Percentiles rank a stretch among this genome's conserved stretches.
phyloP scores from a whole-genome alignment of 2,113 vertebrate genomes.

The Proterorhinus semilunaris region DNA sequence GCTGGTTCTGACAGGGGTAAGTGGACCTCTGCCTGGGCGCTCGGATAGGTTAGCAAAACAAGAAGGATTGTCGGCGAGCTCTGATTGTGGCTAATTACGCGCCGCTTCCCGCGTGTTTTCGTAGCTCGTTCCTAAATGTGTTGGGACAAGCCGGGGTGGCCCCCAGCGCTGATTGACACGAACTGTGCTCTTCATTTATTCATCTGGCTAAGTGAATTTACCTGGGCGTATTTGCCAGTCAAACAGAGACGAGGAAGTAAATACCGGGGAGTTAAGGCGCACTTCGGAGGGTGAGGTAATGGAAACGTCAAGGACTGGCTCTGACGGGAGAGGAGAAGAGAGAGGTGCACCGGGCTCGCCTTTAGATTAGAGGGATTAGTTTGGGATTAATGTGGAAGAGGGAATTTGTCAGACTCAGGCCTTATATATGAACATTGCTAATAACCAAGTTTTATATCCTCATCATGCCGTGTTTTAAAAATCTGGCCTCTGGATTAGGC shows the following conservation, averaged over 20 bases:
- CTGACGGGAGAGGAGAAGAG: slow-evolving; percentile 48
- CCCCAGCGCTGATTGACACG: slow-evolving; percentile 40
- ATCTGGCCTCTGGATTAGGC: slow-evolving; percentile 18
- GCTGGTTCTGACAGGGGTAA: slow-evolving; percentile 93
- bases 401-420: slow-evolving; percentile 54
- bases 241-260: slow-evolving; percentile 41
- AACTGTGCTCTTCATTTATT: slow-evolving; percentile 38
- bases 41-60: slow-evolving; percentile 95
- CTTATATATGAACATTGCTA: slow-evolving; percentile 51
- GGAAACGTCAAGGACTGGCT: slow-evolving; percentile 47
- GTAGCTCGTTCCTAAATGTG: slow-evolving; percentile 12
- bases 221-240: slow-evolving; percentile 38
- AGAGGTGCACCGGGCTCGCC: slow-evolving; percentile 52
- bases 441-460: slow-evolving; percentile 42
- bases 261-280: slow-evolving; percentile 53
- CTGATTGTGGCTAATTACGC: slow-evolving; percentile 94
- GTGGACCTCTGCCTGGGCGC: slow-evolving; percentile 93
- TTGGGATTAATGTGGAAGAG: slow-evolving; percentile 60
- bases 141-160: slow-evolving; percentile 36
- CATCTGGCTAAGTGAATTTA: slow-evolving; percentile 48
- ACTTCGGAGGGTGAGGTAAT: slow-evolving; percentile 47
- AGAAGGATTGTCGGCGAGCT: slow-evolving; percentile 88
- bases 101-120: slow-evolving; percentile 58
- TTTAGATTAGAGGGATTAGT: slow-evolving; percentile 67
- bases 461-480: slow-evolving; percentile 34